Conservation (phyloP, 2,888 invertebrate species). For the Heteromurus nitidus region DNA sequence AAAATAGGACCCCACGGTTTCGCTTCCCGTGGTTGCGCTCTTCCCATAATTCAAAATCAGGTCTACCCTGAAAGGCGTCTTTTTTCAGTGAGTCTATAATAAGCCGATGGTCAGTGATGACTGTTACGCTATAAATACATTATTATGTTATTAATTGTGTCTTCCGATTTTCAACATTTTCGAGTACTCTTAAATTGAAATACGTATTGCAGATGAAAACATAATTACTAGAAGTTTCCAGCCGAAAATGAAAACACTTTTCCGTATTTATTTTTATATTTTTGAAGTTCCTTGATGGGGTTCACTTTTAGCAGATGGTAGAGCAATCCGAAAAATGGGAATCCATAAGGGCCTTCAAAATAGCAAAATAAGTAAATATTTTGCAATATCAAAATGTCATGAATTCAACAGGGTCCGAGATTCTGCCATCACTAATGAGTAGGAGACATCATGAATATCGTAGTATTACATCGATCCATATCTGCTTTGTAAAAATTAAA, state of each 20-base stretch:
- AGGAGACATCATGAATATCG: neutral
- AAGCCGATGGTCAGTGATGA: constrained; percentile 65
- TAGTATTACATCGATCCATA: too few relatives aligned
- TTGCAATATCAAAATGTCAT: neutral
- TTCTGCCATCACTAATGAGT: neutral
- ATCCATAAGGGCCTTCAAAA: constrained; percentile 71
- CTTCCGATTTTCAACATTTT: neutral
- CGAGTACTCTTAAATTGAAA: neutral
- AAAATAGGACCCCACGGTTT: constrained; percentile 69
- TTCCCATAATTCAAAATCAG: constrained; percentile 66
- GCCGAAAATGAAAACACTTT: constrained; percentile 66
- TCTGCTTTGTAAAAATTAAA: too few relatives aligned
- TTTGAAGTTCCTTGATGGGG: constrained; percentile 54
- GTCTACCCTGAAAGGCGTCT: constrained; percentile 69
- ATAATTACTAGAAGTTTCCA: constrained; percentile 68
- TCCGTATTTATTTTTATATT: constrained; percentile 68
- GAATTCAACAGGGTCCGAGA: too few relatives aligned
- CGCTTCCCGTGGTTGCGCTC: constrained; percentile 48
- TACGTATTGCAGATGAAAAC: too few relatives aligned
- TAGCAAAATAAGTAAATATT: neutral
- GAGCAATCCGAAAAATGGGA: constrained; percentile 66
- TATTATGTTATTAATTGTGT: neutral
- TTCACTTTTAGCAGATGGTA: constrained; percentile 39
- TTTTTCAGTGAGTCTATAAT: constrained; percentile 65
- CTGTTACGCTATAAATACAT: constrained; percentile 58